Conservation (phyloP, 2,888 invertebrate species). For the Hipparchia sbordonii region DNA sequence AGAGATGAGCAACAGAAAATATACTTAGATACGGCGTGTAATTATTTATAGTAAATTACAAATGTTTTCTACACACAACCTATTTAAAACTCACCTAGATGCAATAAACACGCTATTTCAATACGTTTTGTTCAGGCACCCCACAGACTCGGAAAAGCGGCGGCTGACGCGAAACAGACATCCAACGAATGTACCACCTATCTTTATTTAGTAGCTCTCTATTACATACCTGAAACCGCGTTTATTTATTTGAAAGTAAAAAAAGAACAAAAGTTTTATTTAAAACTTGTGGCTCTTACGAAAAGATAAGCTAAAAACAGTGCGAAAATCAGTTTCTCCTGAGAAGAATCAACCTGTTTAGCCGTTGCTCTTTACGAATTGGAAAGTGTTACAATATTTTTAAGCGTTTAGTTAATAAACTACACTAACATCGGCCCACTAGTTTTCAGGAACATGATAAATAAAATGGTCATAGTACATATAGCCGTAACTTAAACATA, state of each 20-base stretch:
- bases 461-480: too few relatives aligned
- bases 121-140: constrained; percentile 49
- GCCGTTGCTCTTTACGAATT: too few relatives aligned
- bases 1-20: constrained; percentile 37
- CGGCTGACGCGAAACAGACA: constrained; percentile 43
- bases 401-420: too few relatives aligned
- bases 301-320: too few relatives aligned
- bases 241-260: neutral
- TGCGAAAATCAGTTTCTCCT: too few relatives aligned
- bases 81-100: constrained; percentile 45
- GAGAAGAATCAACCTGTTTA: too few relatives aligned
- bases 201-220: constrained; percentile 35
- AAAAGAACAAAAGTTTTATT: too few relatives aligned
- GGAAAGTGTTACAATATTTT: too few relatives aligned
- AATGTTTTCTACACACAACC: constrained; percentile 40
- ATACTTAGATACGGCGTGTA: constrained; percentile 34
- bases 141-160: constrained; percentile 39
- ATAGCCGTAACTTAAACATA: too few relatives aligned
- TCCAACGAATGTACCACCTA: constrained; percentile 19
- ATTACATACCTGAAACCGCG: constrained; percentile 11
- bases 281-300: too few relatives aligned
- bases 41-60: constrained; percentile 43
- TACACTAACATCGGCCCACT: too few relatives aligned
- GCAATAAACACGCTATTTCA: constrained; percentile 47
- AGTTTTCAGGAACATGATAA: too few relatives aligned